Conservation (phyloP, 2,888 invertebrate species). For the Orthosia gothica region DNA sequence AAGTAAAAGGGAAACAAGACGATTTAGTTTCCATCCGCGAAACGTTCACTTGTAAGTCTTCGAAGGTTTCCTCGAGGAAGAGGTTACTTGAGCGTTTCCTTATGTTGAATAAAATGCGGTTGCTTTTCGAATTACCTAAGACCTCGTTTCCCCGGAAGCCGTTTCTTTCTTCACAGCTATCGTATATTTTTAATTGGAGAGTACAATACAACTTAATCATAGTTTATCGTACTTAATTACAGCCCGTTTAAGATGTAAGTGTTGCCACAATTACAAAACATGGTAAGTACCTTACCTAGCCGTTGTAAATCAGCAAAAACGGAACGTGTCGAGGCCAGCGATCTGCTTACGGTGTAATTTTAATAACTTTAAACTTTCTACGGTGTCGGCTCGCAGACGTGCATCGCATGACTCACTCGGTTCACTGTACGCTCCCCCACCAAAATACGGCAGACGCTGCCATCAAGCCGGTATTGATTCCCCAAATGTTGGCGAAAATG, state of each 20-base stretch:
- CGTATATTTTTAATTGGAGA: slow-evolving; percentile 31
- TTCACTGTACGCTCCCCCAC: slow-evolving; percentile 83
- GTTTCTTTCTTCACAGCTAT: slow-evolving; percentile 36
- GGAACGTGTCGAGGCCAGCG: slow-evolving; percentile 77
- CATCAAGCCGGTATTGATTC: slow-evolving; percentile 73
- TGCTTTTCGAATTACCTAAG: slow-evolving; percentile 35
- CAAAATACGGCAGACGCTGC: slow-evolving; percentile 66
- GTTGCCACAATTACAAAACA: slow-evolving; percentile 49
- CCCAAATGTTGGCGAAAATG: slow-evolving; percentile 66
- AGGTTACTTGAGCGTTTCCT: slow-evolving; percentile 37
- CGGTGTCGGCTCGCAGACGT: slow-evolving; percentile 73
- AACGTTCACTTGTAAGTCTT: slow-evolving; percentile 42
- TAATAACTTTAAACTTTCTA: slow-evolving; percentile 89
- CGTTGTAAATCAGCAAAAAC: slow-evolving; percentile 79
- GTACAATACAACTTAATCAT: slow-evolving; percentile 32
- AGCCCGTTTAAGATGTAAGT: slow-evolving; percentile 26
- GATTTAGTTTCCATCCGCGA: slow-evolving; percentile 31
- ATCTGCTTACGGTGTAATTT: slow-evolving; percentile 89
- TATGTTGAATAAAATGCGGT: slow-evolving; percentile 35
- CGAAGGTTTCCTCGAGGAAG: slow-evolving; percentile 38
- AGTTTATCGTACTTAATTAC: slow-evolving; percentile 28
- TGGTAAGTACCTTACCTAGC: slow-evolving; percentile 48
- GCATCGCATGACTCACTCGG: slow-evolving; percentile 76
- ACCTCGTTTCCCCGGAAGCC: slow-evolving; percentile 36
- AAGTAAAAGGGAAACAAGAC: slow-evolving; percentile 32